A percentile compares a stretch with the other conserved stretches of the same genome.
Evolutionary conservation across 2,113 vertebrate genomes (phyloP).

Genomic region (Taxidea taxus): DNA sequence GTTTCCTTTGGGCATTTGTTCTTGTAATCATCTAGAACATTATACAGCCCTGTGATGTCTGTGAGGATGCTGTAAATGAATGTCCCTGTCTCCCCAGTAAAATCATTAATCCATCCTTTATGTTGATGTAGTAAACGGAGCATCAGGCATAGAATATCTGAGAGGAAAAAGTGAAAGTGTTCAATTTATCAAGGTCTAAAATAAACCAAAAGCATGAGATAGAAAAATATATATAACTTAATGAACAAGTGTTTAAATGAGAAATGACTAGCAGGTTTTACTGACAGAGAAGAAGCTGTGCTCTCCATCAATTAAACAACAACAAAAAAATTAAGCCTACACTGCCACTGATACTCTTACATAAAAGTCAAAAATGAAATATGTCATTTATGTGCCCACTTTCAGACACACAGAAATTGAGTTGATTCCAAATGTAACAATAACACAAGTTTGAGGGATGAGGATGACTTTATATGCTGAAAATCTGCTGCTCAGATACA

Average conservation of each 20-base stretch:
- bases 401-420: not conserved
- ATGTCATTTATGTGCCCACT: not conserved
- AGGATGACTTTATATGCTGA: not conserved
- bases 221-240: not conserved
- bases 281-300: not conserved
- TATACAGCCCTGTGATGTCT: not conserved
- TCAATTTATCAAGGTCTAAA: conserved; percentile 33
- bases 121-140: not conserved
- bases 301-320: not conserved
- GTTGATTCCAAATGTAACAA: not conserved
- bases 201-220: not conserved
- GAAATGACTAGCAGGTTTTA: conserved; percentile 6
- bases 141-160: not conserved
- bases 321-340: not conserved
- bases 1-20: not conserved
- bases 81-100: not conserved
- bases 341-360: not conserved
- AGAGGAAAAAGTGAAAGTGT: conserved; percentile 4
- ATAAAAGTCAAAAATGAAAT: conserved; percentile 4
- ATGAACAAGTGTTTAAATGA: conserved; percentile 12
- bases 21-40: conserved; percentile 1
- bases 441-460: not conserved
- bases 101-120: conserved; percentile 39
- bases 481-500: not conserved
- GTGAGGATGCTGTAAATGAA: not conserved